Evolutionary conservation across 2,797 vertebrate species (phyloP), one percentile per base, ranked within the genome.

Genomic region (Nannoperca obscura): DNA sequence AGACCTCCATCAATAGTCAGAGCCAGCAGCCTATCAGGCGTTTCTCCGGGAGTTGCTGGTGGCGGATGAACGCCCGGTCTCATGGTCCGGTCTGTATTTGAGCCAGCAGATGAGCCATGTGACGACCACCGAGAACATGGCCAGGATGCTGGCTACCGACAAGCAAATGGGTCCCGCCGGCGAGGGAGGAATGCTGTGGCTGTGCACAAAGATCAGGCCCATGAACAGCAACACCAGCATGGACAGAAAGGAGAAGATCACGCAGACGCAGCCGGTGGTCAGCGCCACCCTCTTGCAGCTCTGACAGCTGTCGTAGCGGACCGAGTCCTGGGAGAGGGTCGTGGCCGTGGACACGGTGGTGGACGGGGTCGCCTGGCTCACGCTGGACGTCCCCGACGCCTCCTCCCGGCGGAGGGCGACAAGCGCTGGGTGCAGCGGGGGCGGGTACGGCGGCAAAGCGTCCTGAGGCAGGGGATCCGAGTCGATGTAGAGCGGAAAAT

Each of bases 211-310:
- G 90, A 99, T 96, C 82, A 98, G 96, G 89, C 97, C 97, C 90
- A 97, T 97, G 95, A 98, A 98, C 52, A 98, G 95, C 92, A 98
- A 82, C 90, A 98, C 97, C 83, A 99, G 95, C 97, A 98, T 97
- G 93, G 97, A 96, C 59, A 98, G 94, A 69, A 98, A 97, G 61
- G 97, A 97, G 94, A 98, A 97, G 77, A 98, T 96, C 19, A 98
- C 96, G 94, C 97, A 98, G 46, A 97, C 97, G 94, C 97, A 98
- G 87, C 97, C 97, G 17, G 96, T 97, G 80, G 97, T 97, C 87
- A 97, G 94, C 78, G 96, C 97, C 50, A 97, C 96, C 19, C 97
- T 92, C 86, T 97, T 96, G 90, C 97, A 97, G 95, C 95, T 96
- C 89, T 97, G 96, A 88, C 96, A 97, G 94, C 96, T 97, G 91